phyloP scores from a whole-genome alignment of 2,113 vertebrate genomes.

The Perognathus longimembris region DNA sequence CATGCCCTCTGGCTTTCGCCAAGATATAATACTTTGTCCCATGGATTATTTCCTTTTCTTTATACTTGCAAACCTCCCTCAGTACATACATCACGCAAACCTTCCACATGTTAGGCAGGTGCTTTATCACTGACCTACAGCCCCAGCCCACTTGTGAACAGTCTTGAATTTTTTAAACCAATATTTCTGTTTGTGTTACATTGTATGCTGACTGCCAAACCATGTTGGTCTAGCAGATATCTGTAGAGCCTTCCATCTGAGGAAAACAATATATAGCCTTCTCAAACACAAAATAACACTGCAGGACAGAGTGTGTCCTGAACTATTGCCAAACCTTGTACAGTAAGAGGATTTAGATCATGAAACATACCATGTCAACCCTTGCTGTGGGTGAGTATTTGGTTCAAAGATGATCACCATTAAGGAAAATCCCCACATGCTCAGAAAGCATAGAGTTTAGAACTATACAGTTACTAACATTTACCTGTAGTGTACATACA shows the following conservation, averaged over 20 bases:
- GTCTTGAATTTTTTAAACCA: neutral
- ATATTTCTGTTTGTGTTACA: neutral
- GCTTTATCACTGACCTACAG: neutral
- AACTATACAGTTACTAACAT: too few species aligned
- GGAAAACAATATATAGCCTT: neutral
- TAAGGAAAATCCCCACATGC: too few species aligned
- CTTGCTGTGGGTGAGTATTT: too few species aligned
- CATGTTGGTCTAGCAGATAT: neutral
- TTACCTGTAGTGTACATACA: too few species aligned
- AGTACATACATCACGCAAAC: too few species aligned
- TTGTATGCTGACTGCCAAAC: neutral
- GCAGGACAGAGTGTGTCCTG: neutral
- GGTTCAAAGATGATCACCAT: too few species aligned
- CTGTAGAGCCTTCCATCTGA: neutral
- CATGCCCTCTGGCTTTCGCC: too few species aligned
- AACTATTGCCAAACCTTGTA: neutral
- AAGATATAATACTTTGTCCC: too few species aligned
- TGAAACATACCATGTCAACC: too few species aligned
- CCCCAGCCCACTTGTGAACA: neutral
- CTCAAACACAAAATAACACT: neutral
- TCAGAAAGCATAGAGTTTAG: too few species aligned
- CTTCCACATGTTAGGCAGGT: neutral
- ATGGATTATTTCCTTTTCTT: too few species aligned
- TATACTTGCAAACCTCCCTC: too few species aligned
- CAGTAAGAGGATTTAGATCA: neutral